Evolutionary conservation across 1,140 invertebrate genomes (phyloP), one percentile per base, ranked within the genome.

Genomic region (Teleogryllus occipitalis): DNA sequence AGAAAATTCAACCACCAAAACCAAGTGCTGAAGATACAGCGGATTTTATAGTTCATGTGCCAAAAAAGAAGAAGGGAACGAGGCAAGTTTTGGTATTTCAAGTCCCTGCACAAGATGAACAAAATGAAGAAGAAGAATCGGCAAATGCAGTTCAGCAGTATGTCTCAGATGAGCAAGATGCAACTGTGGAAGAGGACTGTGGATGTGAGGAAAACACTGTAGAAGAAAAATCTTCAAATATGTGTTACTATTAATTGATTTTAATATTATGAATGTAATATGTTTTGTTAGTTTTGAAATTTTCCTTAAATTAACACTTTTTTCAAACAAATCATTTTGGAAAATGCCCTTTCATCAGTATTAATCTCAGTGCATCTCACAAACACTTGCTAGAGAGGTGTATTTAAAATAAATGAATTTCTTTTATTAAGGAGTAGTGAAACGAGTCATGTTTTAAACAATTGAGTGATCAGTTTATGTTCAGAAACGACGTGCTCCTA

Each of bases 181-280:
- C 54, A 65, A 65, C 18, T 65, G 18, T 65, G 3, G 54, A 65
- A 14, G 54, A 65, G 18, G 54, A 65, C 10, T 65, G 54, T 65
- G 18, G 54, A 10, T 65, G 54, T 65, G 54, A 65, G 7, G 54
- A 65, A 65, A 65, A 18, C 18, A 65, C 54, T 18, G 54, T 18
- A 18, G 54, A 65, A 18, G 54, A 65, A 65, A 18, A 14, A 14
- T 65, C 54, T 14, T 14, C 10, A 14, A 65, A 65, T 18, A 65
- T 65, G 54, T 65, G 54, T 65, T 82, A 79, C 47, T 27, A 77
- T 74, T 74, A 48, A 73, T 39, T 39, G 1, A 39, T 39, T 39
- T 39, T 39, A 5, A 39, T 39, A 39, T 39, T 39, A 39, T 39
- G 27, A 39, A 39, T 39, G 27, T 39, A 1, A 39, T 39, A 39